Evolutionary conservation across 2,113 vertebrate species (phyloP).

Genomic region (Chlorodrepanis virens): DNA sequence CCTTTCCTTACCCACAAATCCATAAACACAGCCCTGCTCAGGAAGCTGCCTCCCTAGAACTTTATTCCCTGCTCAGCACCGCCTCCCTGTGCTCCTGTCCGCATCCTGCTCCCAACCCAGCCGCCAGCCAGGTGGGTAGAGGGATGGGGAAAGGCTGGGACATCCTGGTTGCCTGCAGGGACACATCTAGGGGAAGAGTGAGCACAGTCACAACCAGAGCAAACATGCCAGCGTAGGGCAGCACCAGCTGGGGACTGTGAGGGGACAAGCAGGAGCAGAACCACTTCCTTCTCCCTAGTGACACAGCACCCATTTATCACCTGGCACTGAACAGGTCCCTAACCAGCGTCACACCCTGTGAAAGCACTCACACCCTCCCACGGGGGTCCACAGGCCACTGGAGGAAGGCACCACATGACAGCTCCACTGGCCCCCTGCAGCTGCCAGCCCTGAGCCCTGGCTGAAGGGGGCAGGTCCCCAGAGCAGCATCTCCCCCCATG

Average conservation of each 20-base stretch:
- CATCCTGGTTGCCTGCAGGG: neutral
- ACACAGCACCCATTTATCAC: neutral
- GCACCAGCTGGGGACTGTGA: neutral
- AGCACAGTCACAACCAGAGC: neutral
- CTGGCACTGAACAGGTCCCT: neutral
- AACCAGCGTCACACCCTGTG: accelerated
- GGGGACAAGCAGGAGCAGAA: neutral
- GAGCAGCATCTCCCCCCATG: neutral
- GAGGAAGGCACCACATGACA: neutral
- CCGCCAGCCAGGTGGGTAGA: accelerated
- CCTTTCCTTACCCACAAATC: neutral
- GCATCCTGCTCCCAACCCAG: accelerated
- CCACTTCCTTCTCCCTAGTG: neutral
- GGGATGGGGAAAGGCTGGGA: neutral
- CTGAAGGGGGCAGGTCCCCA: neutral
- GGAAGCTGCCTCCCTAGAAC: neutral
- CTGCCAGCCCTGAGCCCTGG: neutral
- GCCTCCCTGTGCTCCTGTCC: accelerated
- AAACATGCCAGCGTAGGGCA: neutral
- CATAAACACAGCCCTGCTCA: neutral
- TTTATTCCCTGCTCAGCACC: neutral
- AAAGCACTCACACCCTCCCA: neutral
- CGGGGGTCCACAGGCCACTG: accelerated
- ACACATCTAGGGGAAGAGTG: neutral
- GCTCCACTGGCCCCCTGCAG: neutral